Conservation (phyloP, 2,113 vertebrate species). For the Fregata magnificens region DNA sequence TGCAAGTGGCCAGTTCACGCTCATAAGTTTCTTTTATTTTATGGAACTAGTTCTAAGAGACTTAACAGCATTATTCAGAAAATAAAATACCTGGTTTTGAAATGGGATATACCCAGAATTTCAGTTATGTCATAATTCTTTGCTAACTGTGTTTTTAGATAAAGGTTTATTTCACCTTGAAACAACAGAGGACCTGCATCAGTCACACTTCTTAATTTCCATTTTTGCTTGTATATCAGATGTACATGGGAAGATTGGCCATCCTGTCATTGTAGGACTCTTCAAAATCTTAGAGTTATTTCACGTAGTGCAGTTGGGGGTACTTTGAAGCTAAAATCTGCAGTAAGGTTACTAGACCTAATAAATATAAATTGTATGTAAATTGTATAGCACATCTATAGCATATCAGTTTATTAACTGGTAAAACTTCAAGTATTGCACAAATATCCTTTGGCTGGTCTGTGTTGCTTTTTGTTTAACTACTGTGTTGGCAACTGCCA, state of each 20-base stretch:
- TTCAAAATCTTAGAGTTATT: background rate
- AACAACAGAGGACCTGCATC: background rate
- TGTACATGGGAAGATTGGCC: background rate
- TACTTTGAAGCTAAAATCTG: background rate
- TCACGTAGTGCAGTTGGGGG: background rate
- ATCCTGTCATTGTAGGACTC: background rate
- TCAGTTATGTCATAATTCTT: background rate
- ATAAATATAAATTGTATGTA: background rate
- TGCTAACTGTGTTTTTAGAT: background rate
- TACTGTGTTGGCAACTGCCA: background rate
- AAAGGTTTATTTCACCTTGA: background rate
- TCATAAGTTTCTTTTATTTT: background rate
- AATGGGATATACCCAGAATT: background rate
- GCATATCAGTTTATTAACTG: background rate
- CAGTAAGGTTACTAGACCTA: background rate
- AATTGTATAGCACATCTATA: background rate
- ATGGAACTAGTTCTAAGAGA: background rate
- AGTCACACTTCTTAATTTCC: background rate
- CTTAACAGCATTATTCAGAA: background rate
- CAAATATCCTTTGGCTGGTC: background rate
- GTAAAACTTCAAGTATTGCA: background rate
- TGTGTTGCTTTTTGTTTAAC: background rate
- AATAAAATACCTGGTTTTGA: background rate
- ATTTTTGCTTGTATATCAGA: background rate
- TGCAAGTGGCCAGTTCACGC: background rate